phyloP scores from a whole-genome alignment of 2,113 vertebrate genomes.

The Typhlomys cinereus region DNA sequence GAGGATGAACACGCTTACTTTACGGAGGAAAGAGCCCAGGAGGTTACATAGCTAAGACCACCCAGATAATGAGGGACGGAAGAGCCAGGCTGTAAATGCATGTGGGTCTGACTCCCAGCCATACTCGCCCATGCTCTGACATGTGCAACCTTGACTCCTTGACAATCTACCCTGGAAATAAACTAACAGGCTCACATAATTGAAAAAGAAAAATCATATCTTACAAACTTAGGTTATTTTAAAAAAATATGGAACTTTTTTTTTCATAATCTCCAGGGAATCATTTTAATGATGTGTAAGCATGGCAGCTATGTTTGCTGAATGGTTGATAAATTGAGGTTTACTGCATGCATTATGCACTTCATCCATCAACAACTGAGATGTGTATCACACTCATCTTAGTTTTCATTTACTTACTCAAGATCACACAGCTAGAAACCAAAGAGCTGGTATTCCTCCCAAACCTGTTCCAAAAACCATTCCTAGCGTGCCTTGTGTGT shows the following conservation, averaged over 20 bases:
- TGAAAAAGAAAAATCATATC: neutral
- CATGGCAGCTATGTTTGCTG: neutral
- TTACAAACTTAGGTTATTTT: neutral
- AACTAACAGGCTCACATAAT: neutral
- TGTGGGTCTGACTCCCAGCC: neutral
- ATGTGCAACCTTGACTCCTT: neutral
- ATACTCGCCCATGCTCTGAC: neutral
- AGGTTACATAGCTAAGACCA: neutral
- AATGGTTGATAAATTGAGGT: neutral
- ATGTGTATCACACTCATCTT: neutral
- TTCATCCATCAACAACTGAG: neutral
- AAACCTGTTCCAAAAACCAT: neutral
- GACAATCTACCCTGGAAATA: neutral
- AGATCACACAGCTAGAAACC: neutral
- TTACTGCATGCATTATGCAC: neutral
- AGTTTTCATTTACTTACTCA: neutral
- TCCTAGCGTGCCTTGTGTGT: rapidly evolving
- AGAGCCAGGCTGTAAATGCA: rapidly evolving
- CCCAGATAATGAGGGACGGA: rapidly evolving
- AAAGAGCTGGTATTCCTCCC: neutral
- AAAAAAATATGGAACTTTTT: neutral
- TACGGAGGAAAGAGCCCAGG: neutral
- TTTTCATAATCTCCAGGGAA: neutral
- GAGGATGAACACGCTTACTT: neutral
- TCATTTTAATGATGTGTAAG: neutral